These are phyloP conservation scores for Lasioglossum villosulum DNA, from an alignment of 2,888 invertebrate genomes.

Conservation along the genomic window DNA sequence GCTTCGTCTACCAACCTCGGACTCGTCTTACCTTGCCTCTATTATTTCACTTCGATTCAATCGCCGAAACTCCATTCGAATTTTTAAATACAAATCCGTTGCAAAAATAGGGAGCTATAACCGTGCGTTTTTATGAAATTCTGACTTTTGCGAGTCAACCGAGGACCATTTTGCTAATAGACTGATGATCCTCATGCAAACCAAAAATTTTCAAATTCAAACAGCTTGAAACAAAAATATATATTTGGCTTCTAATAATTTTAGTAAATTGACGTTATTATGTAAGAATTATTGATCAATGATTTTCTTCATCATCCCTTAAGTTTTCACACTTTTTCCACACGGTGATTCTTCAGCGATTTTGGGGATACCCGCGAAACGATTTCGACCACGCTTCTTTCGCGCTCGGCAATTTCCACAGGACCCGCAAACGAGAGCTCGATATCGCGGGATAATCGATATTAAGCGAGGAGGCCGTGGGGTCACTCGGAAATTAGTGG, in stretches of 20 bases:
- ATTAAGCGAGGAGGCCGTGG: slow-evolving; percentile 51
- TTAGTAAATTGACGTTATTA: no score
- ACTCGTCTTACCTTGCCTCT: neutral
- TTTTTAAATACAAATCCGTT: neutral
- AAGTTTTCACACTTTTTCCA: neutral
- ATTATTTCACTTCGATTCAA: neutral
- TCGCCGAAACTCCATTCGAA: neutral
- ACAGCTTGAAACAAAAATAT: neutral
- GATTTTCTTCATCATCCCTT: neutral
- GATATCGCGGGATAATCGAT: slow-evolving; percentile 45
- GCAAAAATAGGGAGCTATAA: neutral
- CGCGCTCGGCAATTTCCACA: slow-evolving; percentile 18
- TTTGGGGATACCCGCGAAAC: neutral
- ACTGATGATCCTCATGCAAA: neutral
- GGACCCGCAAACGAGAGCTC: slow-evolving; percentile 21
- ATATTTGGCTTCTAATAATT: neutral
- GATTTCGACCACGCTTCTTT: neutral
- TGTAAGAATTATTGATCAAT: no score
- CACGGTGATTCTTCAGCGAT: neutral
- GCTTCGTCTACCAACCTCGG: neutral
- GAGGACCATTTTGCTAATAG: neutral
- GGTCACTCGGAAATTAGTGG: slow-evolving; percentile 77
- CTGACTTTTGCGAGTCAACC: neutral
- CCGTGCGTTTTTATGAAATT: no score
- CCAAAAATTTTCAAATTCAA: neutral